These are phyloP conservation scores for Apoderus coryli DNA, from an alignment of 2,888 invertebrate species.

Conservation along the genomic window DNA sequence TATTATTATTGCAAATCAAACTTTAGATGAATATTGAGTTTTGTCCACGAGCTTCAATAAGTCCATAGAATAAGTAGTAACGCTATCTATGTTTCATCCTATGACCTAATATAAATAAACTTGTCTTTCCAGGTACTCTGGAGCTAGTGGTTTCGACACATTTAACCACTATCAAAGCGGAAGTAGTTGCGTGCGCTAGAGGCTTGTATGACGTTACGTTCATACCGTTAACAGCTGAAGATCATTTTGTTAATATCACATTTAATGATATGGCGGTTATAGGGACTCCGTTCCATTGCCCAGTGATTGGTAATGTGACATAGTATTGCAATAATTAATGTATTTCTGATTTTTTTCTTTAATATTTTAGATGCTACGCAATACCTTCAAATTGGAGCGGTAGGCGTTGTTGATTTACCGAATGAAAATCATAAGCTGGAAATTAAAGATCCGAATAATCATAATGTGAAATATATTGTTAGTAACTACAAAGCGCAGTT, in stretches of 20 bases:
- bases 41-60: no score
- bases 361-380: slow-evolving; percentile 59
- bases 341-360: no score
- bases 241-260: slow-evolving; percentile 85
- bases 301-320: slow-evolving; percentile 32
- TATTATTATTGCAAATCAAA: no score
- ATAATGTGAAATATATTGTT: slow-evolving; percentile 31
- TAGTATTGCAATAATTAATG: no score
- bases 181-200: slow-evolving; percentile 78
- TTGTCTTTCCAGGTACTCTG: no score
- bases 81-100: no score
- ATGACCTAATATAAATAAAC: no score
- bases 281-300: slow-evolving; percentile 80
- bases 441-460: slow-evolving; percentile 50
- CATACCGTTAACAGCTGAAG: slow-evolving; percentile 75
- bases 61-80: no score
- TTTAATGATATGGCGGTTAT: slow-evolving; percentile 87
- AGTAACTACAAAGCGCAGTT: slow-evolving; percentile 32
- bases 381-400: slow-evolving; percentile 51
- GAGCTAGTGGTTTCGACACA: slow-evolving; percentile 84
- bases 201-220: slow-evolving; percentile 88
- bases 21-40: no score
- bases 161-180: slow-evolving; percentile 69
- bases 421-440: slow-evolving; percentile 49
- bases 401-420: slow-evolving; percentile 42